Base-by-base conservation (phyloP, 2,888 invertebrate genomes). In the Dinocampus coccinellae region DNA sequence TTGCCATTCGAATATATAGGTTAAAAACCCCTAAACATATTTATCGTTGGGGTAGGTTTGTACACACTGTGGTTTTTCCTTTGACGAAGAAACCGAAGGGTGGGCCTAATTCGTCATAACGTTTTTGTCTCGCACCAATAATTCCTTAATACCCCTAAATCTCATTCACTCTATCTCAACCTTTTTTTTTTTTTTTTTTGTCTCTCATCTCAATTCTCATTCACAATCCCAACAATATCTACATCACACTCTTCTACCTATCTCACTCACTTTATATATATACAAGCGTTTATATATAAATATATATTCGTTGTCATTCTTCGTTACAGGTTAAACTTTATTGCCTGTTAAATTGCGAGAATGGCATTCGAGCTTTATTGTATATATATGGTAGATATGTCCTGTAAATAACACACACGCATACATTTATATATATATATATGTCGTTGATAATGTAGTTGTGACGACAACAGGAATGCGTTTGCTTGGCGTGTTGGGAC, bases 41-140 rank as follows among this genome's bases (percentile, higher is more conserved):
- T 79, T 81, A 79, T 81, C 78, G 76, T 84, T 84, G 81, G 78
- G 84, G 81, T 83, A 84, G 84, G 83, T 82, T n/a, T 79, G 60
- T 73, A 77, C 73, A 58, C 76, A 67, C 60, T 57, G 39, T 24
- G 53, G 71, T 73, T 79, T 79, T 80, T 73, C 75, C 61, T 73
- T 72, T 72, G 74, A 66, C 78, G 75, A 77, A 75, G 77, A 76
- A 61, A 69, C 68, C 47, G 68, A 78, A 81, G 82, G 79, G 80
- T 78, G 78, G 80, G 71, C 79, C 80, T 83, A 82, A 84, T 84
- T 84, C 83, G 80, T 84, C 84, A 84, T 84, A 83, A 83, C 80
- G 74, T 82, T 80, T 80, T 79, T 80, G 77, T 78, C 53, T 78
- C 77, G 20, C 77, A 75, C 77, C 79, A 78, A 80, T 80, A 78